These are phyloP conservation scores for Drosophila pallidifrons DNA, from an alignment of 1,140 invertebrate genomes.

Conservation along the genomic window DNA sequence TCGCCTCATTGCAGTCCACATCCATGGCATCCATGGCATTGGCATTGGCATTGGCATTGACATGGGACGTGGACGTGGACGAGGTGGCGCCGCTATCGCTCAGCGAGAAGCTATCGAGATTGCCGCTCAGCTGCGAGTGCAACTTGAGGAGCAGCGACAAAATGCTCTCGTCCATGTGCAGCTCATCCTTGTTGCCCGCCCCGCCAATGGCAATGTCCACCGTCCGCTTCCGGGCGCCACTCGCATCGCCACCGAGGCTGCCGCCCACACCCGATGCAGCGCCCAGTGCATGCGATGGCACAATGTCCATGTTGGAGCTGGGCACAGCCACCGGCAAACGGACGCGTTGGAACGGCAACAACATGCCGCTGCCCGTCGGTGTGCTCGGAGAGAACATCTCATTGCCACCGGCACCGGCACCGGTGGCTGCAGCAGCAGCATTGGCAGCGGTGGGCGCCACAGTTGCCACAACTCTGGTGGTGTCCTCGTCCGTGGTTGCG, in stretches of 20 bases:
- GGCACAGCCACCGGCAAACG: constrained; percentile 80
- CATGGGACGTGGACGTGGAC: background rate
- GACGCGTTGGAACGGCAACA: constrained; percentile 83
- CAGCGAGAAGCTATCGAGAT: constrained; percentile 90
- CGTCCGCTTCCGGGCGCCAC: constrained; percentile 70
- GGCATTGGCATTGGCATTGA: background rate
- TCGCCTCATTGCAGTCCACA: constrained; percentile 79
- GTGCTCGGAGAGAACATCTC: constrained; percentile 83
- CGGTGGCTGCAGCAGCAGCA: constrained; percentile 14
- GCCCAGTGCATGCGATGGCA: constrained; percentile 65
- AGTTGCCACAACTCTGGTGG: too few relatives aligned
- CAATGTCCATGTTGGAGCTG: constrained; percentile 78
- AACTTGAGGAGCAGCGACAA: constrained; percentile 95
- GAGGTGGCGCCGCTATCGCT: constrained; percentile 71
- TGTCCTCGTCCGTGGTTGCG: constrained; percentile 28
- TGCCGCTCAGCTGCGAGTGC: constrained; percentile 95
- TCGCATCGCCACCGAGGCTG: constrained; percentile 47
- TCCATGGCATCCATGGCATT: constrained; percentile 63
- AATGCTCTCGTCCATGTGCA: constrained; percentile 94
- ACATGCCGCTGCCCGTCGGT: constrained; percentile 69
- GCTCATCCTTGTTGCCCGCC: constrained; percentile 85
- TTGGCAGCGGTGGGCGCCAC: constrained; percentile 26
- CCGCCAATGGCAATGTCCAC: constrained; percentile 74
- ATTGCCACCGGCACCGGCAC: constrained; percentile 35
- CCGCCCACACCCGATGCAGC: constrained; percentile 16